These are phyloP conservation scores for Venustoraphidia nigricollis DNA, from an alignment of 2,888 invertebrate species.

Conservation along the genomic window DNA sequence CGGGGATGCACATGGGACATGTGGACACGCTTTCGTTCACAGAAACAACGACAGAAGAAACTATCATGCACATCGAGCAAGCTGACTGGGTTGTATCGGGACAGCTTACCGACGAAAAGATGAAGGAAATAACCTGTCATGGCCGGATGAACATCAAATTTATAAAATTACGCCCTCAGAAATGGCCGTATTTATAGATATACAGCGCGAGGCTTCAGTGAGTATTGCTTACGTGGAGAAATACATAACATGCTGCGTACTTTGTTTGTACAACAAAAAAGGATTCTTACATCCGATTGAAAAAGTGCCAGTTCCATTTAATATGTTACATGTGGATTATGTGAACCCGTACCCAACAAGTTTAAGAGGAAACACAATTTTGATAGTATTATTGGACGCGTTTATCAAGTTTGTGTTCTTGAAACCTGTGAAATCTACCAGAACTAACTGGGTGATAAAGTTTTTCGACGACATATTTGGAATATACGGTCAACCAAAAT, in stretches of 20 bases:
- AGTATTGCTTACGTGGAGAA: conserved; percentile 22
- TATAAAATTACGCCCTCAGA: too few relatives aligned
- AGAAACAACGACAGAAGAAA: too few relatives aligned
- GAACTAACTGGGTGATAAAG: conserved; percentile 14
- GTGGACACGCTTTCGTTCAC: too few relatives aligned
- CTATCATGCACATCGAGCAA: too few relatives aligned
- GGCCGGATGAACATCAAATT: too few relatives aligned
- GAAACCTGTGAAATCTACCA: conserved; percentile 17
- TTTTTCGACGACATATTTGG: conserved; percentile 14
- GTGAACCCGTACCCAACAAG: conserved; percentile 22
- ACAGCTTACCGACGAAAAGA: too few relatives aligned
- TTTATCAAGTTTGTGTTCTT: conserved; percentile 22
- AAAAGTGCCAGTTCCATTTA: conserved; percentile 21
- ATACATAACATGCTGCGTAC: conserved; percentile 22
- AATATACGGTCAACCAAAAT: conserved; percentile 13
- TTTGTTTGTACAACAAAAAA: conserved; percentile 22
- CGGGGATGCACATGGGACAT: too few relatives aligned
- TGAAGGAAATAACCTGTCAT: too few relatives aligned
- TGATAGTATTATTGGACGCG: conserved; percentile 20
- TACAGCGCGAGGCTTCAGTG: too few relatives aligned
- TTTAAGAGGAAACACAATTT: conserved; percentile 17
- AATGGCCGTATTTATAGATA: too few relatives aligned
- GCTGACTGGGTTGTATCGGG: too few relatives aligned
- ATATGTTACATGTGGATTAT: conserved; percentile 24
- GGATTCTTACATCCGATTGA: conserved; percentile 22